Evolutionary conservation across 2,113 vertebrate genomes (phyloP), one percentile per base, ranked within the genome.

Genomic region (Myxocyprinus asiaticus): DNA sequence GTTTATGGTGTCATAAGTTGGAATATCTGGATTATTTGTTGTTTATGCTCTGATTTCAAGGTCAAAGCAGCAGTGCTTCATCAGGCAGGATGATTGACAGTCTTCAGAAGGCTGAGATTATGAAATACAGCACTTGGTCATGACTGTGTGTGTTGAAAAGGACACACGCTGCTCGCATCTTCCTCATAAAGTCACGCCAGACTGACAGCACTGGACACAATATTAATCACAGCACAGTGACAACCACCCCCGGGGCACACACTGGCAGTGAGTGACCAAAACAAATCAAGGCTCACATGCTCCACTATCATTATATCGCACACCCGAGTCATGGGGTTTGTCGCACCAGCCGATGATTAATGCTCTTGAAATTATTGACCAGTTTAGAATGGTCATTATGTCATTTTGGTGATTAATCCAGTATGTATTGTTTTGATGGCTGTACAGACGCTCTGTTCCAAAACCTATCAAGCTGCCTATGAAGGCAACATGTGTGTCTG

Each of bases 241-340:
- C 87, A 85, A 83, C 83, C 79, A 86, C 87, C 88, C 22, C 33
- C 53, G 44, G 86, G 86, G 83, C 87, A 83, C 48, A 85, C 87
- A 87, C 78, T 90, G 87, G 87, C 87, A 86, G 84, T 80, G 81
- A 78, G 76, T 84, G 85, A 86, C 81, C 82, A 87, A 90, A 90
- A 87, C 86, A 83, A 86, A 85, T 78, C 73, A 79, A 85, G 64
- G 66, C 76, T 79, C 74, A 65, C 67, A 79, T 71, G 78, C 79
- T 83, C 74, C 12, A 43, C 67, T 83, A 75, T 83, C 83, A 61
- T 80, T 80, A 67, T 75, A 75, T 73, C 58, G 53, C 78, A 59
- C 79, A 66, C 59, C 53, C 62, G 56, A 78, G 69, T 51, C 74
- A 51, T 61, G 81, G 62, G 42, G 22, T 59, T 79, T 67, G 71